Conservation (phyloP, 2,113 vertebrate genomes). For the Oncorhynchus tshawytscha region DNA sequence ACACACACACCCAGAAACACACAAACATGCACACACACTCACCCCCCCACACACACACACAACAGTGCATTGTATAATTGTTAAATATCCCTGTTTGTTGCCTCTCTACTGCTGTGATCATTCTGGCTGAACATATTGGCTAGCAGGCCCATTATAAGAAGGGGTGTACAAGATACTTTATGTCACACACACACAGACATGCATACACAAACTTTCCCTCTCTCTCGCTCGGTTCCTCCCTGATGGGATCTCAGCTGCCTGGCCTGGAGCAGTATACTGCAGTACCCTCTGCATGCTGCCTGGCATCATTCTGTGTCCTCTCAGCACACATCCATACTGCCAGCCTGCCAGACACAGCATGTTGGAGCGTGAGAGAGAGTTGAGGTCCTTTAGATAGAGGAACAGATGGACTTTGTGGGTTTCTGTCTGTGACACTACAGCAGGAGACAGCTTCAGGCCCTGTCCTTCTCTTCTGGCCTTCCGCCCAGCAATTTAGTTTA, state of each 20-base stretch:
- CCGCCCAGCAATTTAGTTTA: constrained; percentile 17
- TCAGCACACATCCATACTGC: no score
- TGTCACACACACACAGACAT: no score
- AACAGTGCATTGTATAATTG: neutral
- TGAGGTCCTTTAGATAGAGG: constrained; percentile 43
- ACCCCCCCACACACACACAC: no score
- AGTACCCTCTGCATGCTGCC: no score
- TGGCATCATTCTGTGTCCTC: no score
- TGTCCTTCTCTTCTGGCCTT: constrained; percentile 10
- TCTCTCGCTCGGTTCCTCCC: constrained; percentile 32
- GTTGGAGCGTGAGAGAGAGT: no score
- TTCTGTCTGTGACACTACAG: constrained; percentile 30
- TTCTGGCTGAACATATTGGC: neutral
- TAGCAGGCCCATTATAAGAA: neutral
- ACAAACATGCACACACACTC: neutral
- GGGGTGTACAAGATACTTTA: neutral
- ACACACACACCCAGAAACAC: neutral
- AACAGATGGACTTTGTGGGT: constrained; percentile 51
- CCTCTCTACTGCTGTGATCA: neutral
- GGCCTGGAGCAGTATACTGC: constrained; percentile 41
- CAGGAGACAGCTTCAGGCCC: constrained; percentile 20
- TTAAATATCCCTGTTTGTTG: neutral
- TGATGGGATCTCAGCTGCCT: constrained; percentile 65
- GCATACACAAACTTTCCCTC: constrained; percentile 26
- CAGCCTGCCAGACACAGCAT: no score